phyloP scores from a whole-genome alignment of 2,888 invertebrate species.

The Morinoia aosen region DNA sequence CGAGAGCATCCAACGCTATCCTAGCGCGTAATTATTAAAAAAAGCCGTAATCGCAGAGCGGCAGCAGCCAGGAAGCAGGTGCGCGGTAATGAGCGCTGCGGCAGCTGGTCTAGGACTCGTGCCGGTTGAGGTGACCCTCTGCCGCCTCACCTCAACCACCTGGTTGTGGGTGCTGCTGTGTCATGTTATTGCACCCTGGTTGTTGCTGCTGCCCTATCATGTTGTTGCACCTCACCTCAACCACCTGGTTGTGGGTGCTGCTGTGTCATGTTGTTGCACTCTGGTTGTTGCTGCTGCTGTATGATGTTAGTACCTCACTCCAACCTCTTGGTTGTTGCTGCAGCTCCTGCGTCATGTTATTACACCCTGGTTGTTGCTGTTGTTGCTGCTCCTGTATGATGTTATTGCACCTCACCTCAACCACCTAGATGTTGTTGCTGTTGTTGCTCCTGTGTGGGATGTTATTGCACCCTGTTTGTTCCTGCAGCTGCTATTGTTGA shows the following conservation, averaged over 20 bases:
- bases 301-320: too few relatives aligned
- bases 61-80: constrained; percentile 39
- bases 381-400: neutral
- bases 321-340: too few relatives aligned
- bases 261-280: neutral
- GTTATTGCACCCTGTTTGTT: neutral
- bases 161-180: neutral
- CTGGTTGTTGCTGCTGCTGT: neutral
- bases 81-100: neutral
- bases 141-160: neutral
- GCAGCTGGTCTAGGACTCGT: constrained; percentile 13
- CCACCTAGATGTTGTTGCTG: neutral
- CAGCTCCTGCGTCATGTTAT: neutral
- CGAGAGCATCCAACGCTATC: neutral
- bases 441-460: neutral
- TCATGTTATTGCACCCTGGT: neutral
- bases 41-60: constrained; percentile 34
- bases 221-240: neutral
- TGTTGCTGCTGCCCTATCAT: neutral
- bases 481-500: neutral
- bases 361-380: neutral
- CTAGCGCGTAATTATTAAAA: neutral
- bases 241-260: neutral
- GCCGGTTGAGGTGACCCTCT: neutral
- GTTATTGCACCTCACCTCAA: too few relatives aligned